Evolutionary conservation across 2,888 invertebrate species (phyloP), one percentile per base, ranked within the genome.

Genomic region (Cinara cedri): DNA sequence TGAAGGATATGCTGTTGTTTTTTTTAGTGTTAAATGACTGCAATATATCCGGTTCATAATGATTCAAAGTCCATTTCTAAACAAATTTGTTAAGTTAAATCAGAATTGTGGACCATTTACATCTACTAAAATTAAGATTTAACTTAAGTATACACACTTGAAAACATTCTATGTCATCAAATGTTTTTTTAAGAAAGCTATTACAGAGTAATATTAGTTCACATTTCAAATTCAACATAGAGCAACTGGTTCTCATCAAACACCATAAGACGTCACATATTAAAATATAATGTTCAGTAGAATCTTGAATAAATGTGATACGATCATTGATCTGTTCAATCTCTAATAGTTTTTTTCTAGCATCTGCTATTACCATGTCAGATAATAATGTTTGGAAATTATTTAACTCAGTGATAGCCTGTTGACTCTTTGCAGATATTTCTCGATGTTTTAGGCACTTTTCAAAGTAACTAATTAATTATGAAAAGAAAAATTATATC

Each of bases 211-310:
- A 57, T 11, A 51, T 16, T 14, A 78, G 60, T 42, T 78, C 78
- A 70, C 78, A 78, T 60, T 60, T 78, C 1, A 78, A 42, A 9
- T 78, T 68, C 11, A 21, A 49, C 16, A 78, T 68, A 21, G 68
- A 70, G 51, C 42, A 68, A 10, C 24, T 26, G 1, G 49, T 70
- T 16, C 49, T 68, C 42, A 51, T 70, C 0, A 78, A 16, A 34
- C 78, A 78, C 66, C 68, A 68, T 34, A 76, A 26, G 0, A 76
- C 68, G 49, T 76, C 76, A 49, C 46, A 49, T 6, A 60, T 60
- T 19, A 70, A 60, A 4, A 78, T 78, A 21, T 78, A 78, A 2
- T 70, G 68, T 60, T 78, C 78, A 16, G 70, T 60, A 1, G 78
- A 60, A 49, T 78, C 78, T 10, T 60, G 66, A 11, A 78, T 13